Evolutionary conservation across 2,888 invertebrate genomes (phyloP).

Genomic region (Ennomos quercinarius): DNA sequence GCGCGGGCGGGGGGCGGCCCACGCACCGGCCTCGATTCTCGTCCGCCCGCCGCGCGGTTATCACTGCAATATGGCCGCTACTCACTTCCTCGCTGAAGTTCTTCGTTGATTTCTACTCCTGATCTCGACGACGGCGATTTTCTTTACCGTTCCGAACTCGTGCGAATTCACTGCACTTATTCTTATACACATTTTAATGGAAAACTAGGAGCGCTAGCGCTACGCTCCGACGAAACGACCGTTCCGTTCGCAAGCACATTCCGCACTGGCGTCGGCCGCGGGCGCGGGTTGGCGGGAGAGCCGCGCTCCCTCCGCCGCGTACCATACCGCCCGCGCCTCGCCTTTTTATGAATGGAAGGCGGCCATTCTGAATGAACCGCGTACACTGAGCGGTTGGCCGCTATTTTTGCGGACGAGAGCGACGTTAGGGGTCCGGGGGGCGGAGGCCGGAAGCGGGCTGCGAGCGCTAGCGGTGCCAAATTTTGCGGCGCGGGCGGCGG

Average conservation of each 20-base stretch:
- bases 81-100: constrained; percentile 86
- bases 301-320: constrained; percentile 82
- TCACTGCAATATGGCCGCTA: constrained; percentile 86
- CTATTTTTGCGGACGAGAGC: constrained; percentile 82
- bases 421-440: constrained; percentile 76
- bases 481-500: constrained; percentile 85
- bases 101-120: constrained; percentile 85
- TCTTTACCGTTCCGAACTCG: constrained; percentile 84
- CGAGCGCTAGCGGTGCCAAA: constrained; percentile 84
- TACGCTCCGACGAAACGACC: constrained; percentile 86
- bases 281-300: constrained; percentile 81
- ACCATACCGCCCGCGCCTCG: constrained; percentile 78
- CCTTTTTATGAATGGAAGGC: constrained; percentile 91
- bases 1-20: constrained; percentile 85
- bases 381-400: constrained; percentile 85
- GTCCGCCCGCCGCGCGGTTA: constrained; percentile 86
- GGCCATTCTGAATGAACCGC: constrained; percentile 90
- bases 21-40: constrained; percentile 86
- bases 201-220: constrained; percentile 85
- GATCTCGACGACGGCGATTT: constrained; percentile 84
- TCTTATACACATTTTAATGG: constrained; percentile 86
- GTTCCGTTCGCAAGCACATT: constrained; percentile 85
- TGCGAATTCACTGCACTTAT: constrained; percentile 85
- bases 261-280: constrained; percentile 84
- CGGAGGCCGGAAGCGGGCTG: constrained; percentile 82